Evolutionary conservation across 2,113 vertebrate genomes (phyloP), one percentile per base, ranked within the genome.

Genomic region (Lethenteron camtschaticum): DNA sequence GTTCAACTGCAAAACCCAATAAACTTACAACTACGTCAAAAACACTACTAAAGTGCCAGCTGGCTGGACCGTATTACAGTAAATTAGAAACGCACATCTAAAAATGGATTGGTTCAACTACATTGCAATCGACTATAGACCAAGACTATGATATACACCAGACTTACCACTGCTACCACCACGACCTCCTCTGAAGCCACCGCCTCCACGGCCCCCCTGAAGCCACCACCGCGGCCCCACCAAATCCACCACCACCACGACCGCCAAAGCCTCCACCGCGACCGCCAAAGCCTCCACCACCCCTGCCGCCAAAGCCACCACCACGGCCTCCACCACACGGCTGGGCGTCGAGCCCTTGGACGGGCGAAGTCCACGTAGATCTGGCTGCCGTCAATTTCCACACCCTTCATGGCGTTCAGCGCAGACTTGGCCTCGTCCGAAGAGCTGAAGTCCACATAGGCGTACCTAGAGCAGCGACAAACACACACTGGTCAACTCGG

Each of bases 351-450:
- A 16, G 24, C 24, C 63, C 24, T 66, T 66, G 63, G 63, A 16
- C 63, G 63, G 3, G 63, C 63, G n/a, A 66, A 66, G 63, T 66
- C 63, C 24, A 66, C 63, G 63, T 66, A 66, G 63, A 66, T 66
- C 24, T 66, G n/a, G n/a, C n/a, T 16, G 63, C 63, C 63, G 24
- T 66, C 63, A 11, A 66, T 66, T 24, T 66, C 63, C n/a, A 24
- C 63, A 9, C 63, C 63, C n/a, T 66, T 66, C 63, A 66, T 66
- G 8, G 63, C 63, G n/a, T 66, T 24, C 63, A 16, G n/a, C n/a
- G 63, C 63, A 24, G 63, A n/a, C 24, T 66, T 66, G 63, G 63
- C 63, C n/a, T 66, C 63, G 9, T 66, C 24, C n/a, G n/a, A 10
- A n/a, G 24, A 16, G n/a, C 24, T 24, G 24, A 66, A 66, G 63